Conservation (phyloP, 2,113 vertebrate genomes). For the Pholis gunnellus region DNA sequence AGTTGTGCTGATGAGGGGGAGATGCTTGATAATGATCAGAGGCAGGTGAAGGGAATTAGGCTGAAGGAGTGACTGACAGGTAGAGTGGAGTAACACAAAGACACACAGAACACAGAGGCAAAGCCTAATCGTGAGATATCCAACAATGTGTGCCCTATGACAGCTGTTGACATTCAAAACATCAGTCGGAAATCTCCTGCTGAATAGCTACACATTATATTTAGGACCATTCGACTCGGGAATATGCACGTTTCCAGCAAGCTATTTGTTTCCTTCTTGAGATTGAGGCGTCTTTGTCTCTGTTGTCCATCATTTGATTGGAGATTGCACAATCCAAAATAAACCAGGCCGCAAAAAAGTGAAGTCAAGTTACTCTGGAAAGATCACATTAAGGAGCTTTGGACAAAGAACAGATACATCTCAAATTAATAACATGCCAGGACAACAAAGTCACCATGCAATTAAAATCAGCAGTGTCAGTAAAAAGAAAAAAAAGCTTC, state of each 20-base stretch:
- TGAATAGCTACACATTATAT: slow-evolving; percentile 54
- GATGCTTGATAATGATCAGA: no score
- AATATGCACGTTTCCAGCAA: slow-evolving; percentile 29
- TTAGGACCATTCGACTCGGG: slow-evolving; percentile 47
- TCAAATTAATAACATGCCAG: background rate
- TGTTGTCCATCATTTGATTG: background rate
- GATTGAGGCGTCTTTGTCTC: background rate
- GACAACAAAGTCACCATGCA: background rate
- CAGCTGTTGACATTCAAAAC: slow-evolving; percentile 73
- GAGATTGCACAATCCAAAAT: background rate
- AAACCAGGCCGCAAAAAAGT: background rate
- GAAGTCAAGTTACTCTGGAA: background rate
- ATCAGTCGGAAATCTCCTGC: slow-evolving; percentile 58
- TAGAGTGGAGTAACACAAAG: no score
- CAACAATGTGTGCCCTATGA: slow-evolving; percentile 46
- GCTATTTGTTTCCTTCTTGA: slow-evolving; percentile 26
- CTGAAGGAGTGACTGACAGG: no score
- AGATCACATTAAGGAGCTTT: background rate
- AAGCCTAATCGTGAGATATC: no score
- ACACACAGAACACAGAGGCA: no score
- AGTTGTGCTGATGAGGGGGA: no score
- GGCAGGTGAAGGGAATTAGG: no score
- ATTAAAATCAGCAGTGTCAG: slow-evolving; percentile 10
- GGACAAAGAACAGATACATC: background rate
- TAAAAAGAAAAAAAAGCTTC: slow-evolving; percentile 14